Percentiles rank a stretch among this genome's conserved stretches.
Evolutionary conservation across 2,888 invertebrate species (phyloP).

Genomic region (Nesidiocoris tenuis): DNA sequence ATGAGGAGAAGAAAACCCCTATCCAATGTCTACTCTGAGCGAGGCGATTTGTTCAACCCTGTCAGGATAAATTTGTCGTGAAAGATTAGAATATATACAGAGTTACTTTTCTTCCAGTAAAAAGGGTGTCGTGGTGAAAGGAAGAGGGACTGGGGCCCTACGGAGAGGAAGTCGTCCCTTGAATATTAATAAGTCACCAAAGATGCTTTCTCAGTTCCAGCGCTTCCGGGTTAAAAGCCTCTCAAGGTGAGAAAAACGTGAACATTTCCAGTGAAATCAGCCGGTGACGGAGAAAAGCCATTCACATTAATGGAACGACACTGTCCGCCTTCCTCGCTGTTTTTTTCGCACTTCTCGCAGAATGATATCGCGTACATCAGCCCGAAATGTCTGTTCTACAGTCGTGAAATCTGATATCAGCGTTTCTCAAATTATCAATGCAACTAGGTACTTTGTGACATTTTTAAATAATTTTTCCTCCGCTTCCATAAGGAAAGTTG

Average conservation of each 20-base stretch:
- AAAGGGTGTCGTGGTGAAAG: neutral
- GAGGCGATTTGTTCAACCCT: constrained; percentile 25
- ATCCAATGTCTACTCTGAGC: constrained; percentile 10
- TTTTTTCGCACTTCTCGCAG: no score
- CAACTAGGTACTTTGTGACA: no score
- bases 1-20: constrained; percentile 12
- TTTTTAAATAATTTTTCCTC: no score
- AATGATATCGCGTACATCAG: no score
- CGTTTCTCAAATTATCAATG: no score
- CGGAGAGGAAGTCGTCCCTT: neutral
- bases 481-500: no score
- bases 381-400: no score
- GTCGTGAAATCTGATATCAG: no score
- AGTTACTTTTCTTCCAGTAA: constrained; percentile 11
- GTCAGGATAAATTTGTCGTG: constrained; percentile 18
- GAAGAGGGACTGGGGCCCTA: constrained; percentile 5
- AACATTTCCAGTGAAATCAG: neutral
- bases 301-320: neutral
- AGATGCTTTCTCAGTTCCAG: constrained; percentile 15
- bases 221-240: neutral
- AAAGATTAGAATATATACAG: constrained; percentile 23
- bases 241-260: neutral
- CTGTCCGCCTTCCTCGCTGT: neutral
- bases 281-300: neutral
- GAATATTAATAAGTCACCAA: constrained; percentile 31